phyloP scores from a whole-genome alignment of 2,888 invertebrate genomes.

The Merodon equestris region DNA sequence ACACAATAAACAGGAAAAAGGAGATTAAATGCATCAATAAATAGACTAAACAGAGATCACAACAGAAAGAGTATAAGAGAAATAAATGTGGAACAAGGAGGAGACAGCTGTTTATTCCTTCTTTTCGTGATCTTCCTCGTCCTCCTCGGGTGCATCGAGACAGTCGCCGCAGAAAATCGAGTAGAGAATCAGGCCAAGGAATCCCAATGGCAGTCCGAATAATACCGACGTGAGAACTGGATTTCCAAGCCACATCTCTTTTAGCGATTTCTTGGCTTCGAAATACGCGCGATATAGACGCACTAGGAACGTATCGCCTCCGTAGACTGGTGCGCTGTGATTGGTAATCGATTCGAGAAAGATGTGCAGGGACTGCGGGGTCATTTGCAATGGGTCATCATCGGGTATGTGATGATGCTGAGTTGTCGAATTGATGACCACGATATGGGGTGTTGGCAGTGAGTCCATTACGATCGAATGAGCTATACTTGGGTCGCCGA shows the following conservation, averaged over 20 bases:
- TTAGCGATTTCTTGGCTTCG: slow-evolving; percentile 88
- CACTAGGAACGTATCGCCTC: slow-evolving; percentile 89
- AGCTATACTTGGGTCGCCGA: slow-evolving; percentile 92
- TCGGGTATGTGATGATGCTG: slow-evolving; percentile 95
- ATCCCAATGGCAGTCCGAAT: slow-evolving; percentile 95
- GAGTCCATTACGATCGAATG: slow-evolving; percentile 96
- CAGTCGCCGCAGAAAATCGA: slow-evolving; percentile 98
- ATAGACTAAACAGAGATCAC: slow-evolving; percentile 43
- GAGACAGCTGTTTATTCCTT: slow-evolving; percentile 76
- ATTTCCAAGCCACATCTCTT: slow-evolving; percentile 94
- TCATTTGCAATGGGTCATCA: slow-evolving; percentile 89
- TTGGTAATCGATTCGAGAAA: slow-evolving; percentile 82
- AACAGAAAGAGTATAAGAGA: slow-evolving; percentile 59
- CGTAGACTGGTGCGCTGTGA: slow-evolving; percentile 89
- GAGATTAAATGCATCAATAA: too few relatives aligned
- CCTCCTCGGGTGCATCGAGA: slow-evolving; percentile 92
- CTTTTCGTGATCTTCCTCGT: slow-evolving; percentile 80
- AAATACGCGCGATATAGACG: slow-evolving; percentile 89
- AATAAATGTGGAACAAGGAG: slow-evolving; percentile 21
- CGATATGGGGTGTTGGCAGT: slow-evolving; percentile 89
- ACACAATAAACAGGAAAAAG: too few relatives aligned
- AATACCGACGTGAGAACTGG: slow-evolving; percentile 95
- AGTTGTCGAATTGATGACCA: slow-evolving; percentile 95
- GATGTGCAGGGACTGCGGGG: slow-evolving; percentile 82
- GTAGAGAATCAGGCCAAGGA: slow-evolving; percentile 95